phyloP scores from a whole-genome alignment of 2,888 invertebrate genomes.

The Rotaria sp. region DNA sequence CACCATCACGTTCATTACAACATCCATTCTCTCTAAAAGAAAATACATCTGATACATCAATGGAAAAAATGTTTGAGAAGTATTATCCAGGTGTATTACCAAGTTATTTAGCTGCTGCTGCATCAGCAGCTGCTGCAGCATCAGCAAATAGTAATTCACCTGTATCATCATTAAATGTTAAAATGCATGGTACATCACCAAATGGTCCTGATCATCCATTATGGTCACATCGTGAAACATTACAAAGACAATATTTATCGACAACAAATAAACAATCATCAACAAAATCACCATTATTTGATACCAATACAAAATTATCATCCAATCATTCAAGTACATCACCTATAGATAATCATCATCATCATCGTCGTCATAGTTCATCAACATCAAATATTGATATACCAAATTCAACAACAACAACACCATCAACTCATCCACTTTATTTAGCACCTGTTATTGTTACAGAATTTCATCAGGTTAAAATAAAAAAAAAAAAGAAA shows the following conservation, averaged over 20 bases:
- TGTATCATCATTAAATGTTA: conserved; percentile 10
- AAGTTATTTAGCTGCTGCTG: conserved; percentile 14
- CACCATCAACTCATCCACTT: not conserved
- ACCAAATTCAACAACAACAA: not conserved
- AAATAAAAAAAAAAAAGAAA: no score
- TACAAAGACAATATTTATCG: conserved; percentile 11
- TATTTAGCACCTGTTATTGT: not conserved
- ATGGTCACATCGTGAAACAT: conserved; percentile 1
- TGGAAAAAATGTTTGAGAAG: not conserved
- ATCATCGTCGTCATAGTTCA: not conserved
- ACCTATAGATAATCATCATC: not conserved
- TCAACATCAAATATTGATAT: not conserved
- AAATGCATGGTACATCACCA: conserved; percentile 8
- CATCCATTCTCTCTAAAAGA: not conserved
- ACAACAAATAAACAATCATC: not conserved
- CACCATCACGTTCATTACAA: not conserved
- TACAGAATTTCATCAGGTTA: conserved; percentile 29
- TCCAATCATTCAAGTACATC: not conserved
- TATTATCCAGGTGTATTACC: not conserved
- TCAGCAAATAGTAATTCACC: not conserved
- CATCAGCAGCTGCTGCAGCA: conserved; percentile 13
- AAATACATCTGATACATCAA: not conserved
- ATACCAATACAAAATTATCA: not conserved
- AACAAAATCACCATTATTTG: not conserved
- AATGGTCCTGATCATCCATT: not conserved